phyloP scores from a whole-genome alignment of 2,888 invertebrate species.

The Ichneumoninae sp. region DNA sequence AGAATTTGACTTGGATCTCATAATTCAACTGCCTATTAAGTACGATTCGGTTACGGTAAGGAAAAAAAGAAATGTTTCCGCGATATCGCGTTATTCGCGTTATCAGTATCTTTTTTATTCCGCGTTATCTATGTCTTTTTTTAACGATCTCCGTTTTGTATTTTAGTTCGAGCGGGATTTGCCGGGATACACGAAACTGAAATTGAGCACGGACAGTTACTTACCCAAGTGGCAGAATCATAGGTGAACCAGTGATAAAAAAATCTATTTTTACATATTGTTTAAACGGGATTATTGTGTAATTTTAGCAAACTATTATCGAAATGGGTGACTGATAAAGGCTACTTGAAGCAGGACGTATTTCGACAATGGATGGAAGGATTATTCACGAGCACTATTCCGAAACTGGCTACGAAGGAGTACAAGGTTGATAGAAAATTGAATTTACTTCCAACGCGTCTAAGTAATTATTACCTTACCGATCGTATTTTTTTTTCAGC shows the following conservation, averaged over 20 bases:
- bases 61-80: conserved; percentile 7
- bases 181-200: conserved; percentile 71
- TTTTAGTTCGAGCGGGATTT: conserved; percentile 45
- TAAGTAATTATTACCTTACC: not conserved
- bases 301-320: conserved; percentile 80
- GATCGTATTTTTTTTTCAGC: conserved; percentile 70
- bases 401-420: not conserved
- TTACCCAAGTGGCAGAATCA: conserved; percentile 66
- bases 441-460: not conserved
- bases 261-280: not conserved
- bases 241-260: conserved; percentile 54
- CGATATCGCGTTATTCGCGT: conserved; percentile 15
- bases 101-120: conserved; percentile 3
- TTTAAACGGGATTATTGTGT: conserved; percentile 9
- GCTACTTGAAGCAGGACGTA: conserved; percentile 85
- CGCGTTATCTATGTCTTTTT: not conserved
- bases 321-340: conserved; percentile 85
- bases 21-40: conserved; percentile 86
- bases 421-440: conserved; percentile 33
- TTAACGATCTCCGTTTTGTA: not conserved
- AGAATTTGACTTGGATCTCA: conserved; percentile 88
- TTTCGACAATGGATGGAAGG: conserved; percentile 86
- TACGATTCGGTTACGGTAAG: conserved; percentile 80
- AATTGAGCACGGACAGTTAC: conserved; percentile 36
- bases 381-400: conserved; percentile 68